Base-by-base conservation (phyloP, 1,140 invertebrate species). In the Drosophila truncata region DNA sequence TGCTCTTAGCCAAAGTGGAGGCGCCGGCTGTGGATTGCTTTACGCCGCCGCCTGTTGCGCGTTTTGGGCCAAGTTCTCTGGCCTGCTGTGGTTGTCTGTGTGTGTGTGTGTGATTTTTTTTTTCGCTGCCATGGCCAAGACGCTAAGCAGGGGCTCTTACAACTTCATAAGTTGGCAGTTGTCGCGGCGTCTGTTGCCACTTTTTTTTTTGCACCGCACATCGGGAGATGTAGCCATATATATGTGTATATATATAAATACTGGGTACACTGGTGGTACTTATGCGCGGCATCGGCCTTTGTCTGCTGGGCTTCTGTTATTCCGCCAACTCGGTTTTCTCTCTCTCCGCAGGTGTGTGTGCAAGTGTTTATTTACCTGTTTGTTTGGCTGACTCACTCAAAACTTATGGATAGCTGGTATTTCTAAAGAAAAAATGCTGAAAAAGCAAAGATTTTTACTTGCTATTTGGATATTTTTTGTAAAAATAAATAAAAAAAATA, bases 91-190 rank as follows among this genome's bases (percentile, higher is more conserved):
- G 27, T 4, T 46, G 7, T n/a, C 25, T 47, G 54, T 35, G 8
- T 50, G 10, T 7, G 4, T 35, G 39, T 11, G n/a, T n/a, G n/a
- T n/a, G n/a, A n/a, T n/a, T n/a, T n/a, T 47, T 37, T 57, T n/a
- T n/a, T 37, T 54, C 20, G 25, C 64, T 71, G 78, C 65, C 72
- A 61, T 84, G 84, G 84, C 81, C 85, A 80, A 87, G 84, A 69
- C 67, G 67, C 78, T 81, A 67, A 80, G 82, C 59, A 54, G 39
- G 59, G 77, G 63, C 79, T 86, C 62, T 85, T 70, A 85, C 82
- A 86, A 86, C 82, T 85, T 78, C 60, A 86, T 86, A 85, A 85
- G 82, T 78, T 82, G 77, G 46, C 57, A 85, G 78, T 78, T 77
- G 55, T 55, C 69, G 37, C 27, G 35, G 63, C 50, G 42, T 4